A percentile compares a stretch with the other conserved stretches of the same genome.
Evolutionary conservation across 1,140 invertebrate genomes (phyloP).

Genomic region (Drosophila mayri): DNA sequence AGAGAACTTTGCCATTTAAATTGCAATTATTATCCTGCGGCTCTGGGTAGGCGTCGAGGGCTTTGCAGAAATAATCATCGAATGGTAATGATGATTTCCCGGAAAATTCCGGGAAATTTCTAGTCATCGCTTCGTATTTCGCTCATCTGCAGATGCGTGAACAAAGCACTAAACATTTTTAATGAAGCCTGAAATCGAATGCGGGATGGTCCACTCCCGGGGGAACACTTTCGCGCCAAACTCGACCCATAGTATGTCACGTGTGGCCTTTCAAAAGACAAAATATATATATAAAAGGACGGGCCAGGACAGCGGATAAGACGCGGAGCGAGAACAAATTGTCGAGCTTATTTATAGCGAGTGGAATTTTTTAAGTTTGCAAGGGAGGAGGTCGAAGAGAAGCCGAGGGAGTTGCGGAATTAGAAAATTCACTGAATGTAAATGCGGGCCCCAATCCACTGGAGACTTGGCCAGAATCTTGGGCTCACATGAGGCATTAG

Average conservation of each 20-base stretch:
- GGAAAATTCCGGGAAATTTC: too few species aligned
- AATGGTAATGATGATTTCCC: neutral
- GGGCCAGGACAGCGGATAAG: neutral
- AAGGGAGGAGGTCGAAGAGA: neutral
- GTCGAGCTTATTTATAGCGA: slow-evolving; percentile 63
- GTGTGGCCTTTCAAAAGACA: slow-evolving; percentile 63
- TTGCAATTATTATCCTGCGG: slow-evolving; percentile 32
- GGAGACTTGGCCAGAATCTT: slow-evolving; percentile 19
- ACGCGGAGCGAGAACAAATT: slow-evolving; percentile 38
- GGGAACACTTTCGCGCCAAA: slow-evolving; percentile 27
- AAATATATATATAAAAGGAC: slow-evolving; percentile 1
- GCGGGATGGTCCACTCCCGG: slow-evolving; percentile 17
- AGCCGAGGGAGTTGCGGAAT: slow-evolving; percentile 26
- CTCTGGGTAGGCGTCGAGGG: neutral
- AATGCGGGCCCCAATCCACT: slow-evolving; percentile 24
- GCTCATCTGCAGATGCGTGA: slow-evolving; percentile 29
- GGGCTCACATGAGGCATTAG: slow-evolving; percentile 53
- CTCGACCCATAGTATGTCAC: slow-evolving; percentile 54
- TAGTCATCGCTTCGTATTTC: too few species aligned
- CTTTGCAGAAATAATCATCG: slow-evolving; percentile 10
- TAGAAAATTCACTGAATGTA: slow-evolving; percentile 24
- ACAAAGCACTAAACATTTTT: slow-evolving; percentile 74
- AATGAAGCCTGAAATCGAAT: slow-evolving; percentile 76
- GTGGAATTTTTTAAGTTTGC: slow-evolving; percentile 54
- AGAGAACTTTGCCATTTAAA: slow-evolving; percentile 1